Evolutionary conservation across 35 echinoderm and acorn worm species (phyloP).

Genomic region (Ptychodera flava): DNA sequence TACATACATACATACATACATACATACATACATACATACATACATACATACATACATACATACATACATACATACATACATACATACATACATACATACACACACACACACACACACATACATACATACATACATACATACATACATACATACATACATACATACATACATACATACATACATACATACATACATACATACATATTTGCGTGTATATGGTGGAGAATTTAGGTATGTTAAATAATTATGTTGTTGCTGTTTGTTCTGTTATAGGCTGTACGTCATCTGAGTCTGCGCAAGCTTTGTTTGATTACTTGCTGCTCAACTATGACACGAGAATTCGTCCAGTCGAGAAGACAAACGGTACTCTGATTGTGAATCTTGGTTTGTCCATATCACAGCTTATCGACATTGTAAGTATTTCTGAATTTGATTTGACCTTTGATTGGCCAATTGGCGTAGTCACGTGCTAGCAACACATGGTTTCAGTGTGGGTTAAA

Average conservation of each 20-base stretch:
- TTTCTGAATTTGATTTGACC: too few species aligned
- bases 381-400: neutral
- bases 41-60: conserved; percentile 2
- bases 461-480: too few species aligned
- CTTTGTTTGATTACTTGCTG: neutral
- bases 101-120: neutral
- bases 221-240: neutral
- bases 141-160: neutral
- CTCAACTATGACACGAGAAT: neutral
- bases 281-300: neutral
- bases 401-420: too few species aligned
- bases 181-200: neutral
- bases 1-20: conserved; percentile 2
- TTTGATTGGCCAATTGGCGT: too few species aligned
- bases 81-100: neutral
- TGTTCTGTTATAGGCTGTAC: neutral
- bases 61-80: neutral
- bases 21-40: conserved; percentile 2
- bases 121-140: neutral
- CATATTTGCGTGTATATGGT: neutral
- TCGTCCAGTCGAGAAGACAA: too few species aligned
- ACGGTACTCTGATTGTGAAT: too few species aligned
- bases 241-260: neutral
- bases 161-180: neutral
- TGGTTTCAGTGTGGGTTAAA: too few species aligned